These are phyloP conservation scores for Gisinianus flammeolus DNA, from an alignment of 2,888 invertebrate genomes.

Conservation along the genomic window DNA sequence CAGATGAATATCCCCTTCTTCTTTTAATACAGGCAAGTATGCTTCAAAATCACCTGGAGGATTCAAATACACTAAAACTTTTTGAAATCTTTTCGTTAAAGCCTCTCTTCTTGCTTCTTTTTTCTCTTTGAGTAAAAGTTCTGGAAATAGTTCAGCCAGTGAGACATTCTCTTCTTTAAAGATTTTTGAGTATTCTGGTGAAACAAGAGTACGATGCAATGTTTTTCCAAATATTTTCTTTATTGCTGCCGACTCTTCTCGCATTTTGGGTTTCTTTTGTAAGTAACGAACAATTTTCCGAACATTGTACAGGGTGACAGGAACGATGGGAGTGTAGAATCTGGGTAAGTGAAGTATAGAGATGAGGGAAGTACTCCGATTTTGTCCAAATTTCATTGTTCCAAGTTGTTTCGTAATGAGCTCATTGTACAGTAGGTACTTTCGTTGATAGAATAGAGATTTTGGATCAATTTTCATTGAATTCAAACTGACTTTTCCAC, in stretches of 20 bases:
- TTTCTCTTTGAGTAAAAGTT: conserved; percentile 24
- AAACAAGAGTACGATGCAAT: conserved; percentile 20
- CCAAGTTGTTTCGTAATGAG: conserved; percentile 70
- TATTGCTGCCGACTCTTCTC: conserved; percentile 33
- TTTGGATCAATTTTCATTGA: conserved; percentile 67
- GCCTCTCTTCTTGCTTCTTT: conserved; percentile 14
- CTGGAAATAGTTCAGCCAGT: conserved; percentile 34
- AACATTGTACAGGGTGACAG: conserved; percentile 25
- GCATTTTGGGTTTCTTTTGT: conserved; percentile 26
- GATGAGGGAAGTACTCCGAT: conserved; percentile 44
- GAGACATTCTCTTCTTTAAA: conserved; percentile 32
- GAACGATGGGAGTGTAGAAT: conserved; percentile 64
- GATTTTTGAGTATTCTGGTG: conserved; percentile 33
- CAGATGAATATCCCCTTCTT: conserved; percentile 20
- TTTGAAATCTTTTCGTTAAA: conserved; percentile 22
- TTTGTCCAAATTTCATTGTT: conserved; percentile 48
- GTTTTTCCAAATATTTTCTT: conserved; percentile 43
- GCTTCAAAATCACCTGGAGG: conserved; percentile 37
- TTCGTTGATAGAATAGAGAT: conserved; percentile 70
- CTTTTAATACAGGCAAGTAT: conserved; percentile 21
- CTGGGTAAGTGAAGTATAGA: conserved; percentile 67
- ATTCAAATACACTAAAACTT: conserved; percentile 29
- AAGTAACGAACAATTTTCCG: conserved; percentile 39
- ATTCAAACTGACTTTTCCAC: conserved; percentile 68
- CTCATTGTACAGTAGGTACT: conserved; percentile 67